Evolutionary conservation across 2,888 invertebrate genomes (phyloP), one percentile per base, ranked within the genome.

Genomic region (Tetheella fluctuosa): DNA sequence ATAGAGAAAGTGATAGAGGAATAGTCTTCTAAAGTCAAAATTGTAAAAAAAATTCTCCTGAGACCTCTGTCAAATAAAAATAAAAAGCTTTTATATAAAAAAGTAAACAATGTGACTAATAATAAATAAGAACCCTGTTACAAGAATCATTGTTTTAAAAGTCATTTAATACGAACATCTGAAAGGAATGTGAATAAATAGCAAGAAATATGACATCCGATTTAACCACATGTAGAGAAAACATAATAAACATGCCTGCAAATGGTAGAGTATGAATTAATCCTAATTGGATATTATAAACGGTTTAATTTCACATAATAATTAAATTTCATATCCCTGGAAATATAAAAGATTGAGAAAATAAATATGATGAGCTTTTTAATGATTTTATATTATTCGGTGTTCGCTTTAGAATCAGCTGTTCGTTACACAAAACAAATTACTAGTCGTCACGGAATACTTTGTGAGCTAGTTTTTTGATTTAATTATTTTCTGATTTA

Each of bases 171-270:
- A 37, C 3, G n/a, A 39, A 37, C 15, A 37, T 42, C 42, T 42
- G 48, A 48, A 17, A 20, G 48, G 48, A 48, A 48, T 48, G 48
- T 20, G 10, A 48, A 48, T 48, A 48, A 48, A 48, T 48, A 48
- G 48, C 7, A 20, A 17, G 17, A 48, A 15, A 48, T 48, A 48
- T 48, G 48, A 48, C 20, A 48, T 48, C 48, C 20, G 48, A 48
- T 10, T 48, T 20, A 20, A 48, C 48, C 48, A 48, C 48, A 48
- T 48, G 48, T 48, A 48, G 48, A 10, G 48, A 48, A 48, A 48
- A n/a, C 48, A 10, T 20, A 48, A 48, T 48, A 48, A 48, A 48
- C 20, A 48, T 20, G 48, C 17, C 48, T 10, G 48, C 20, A 48
- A 20, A 48, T 48, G 48, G 48, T 48, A 20, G n/a, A 48, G 8